These are phyloP conservation scores for Anguilla rostrata DNA, from an alignment of 2,113 vertebrate species.

Conservation along the genomic window DNA sequence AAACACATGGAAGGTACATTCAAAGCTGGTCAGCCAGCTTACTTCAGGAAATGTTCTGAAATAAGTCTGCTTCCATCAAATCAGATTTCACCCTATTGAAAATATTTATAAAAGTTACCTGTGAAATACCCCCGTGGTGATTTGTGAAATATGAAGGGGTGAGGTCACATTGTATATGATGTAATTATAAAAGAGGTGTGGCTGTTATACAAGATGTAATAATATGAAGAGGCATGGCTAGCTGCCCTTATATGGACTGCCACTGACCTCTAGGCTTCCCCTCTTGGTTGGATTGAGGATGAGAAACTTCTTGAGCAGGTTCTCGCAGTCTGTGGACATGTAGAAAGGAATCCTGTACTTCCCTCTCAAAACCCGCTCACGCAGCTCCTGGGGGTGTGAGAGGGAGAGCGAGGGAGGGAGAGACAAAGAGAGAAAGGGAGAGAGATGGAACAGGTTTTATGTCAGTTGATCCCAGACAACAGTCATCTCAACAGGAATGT, in stretches of 20 bases:
- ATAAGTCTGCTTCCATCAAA: too few species aligned
- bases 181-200: too few species aligned
- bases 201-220: too few species aligned
- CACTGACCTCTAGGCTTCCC: constrained; percentile 78
- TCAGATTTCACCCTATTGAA: too few species aligned
- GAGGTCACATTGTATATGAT: too few species aligned
- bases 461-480: not conserved
- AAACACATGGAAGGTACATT: too few species aligned
- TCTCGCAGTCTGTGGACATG: constrained; percentile 84
- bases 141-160: too few species aligned
- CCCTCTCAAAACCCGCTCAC: constrained; percentile 76
- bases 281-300: constrained; percentile 80
- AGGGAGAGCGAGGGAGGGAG: not conserved
- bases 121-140: too few species aligned
- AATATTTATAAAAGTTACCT: too few species aligned
- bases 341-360: constrained; percentile 83
- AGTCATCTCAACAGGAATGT: not conserved
- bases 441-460: not conserved
- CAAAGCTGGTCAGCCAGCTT: too few species aligned
- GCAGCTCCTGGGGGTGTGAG: constrained; percentile 65
- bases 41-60: too few species aligned
- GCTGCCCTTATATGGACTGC: not conserved
- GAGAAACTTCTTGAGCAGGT: constrained; percentile 80
- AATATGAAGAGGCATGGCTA: not conserved
- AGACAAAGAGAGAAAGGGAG: not conserved